Base-by-base conservation (phyloP, 2,113 vertebrate genomes). In the Upupa epops region DNA sequence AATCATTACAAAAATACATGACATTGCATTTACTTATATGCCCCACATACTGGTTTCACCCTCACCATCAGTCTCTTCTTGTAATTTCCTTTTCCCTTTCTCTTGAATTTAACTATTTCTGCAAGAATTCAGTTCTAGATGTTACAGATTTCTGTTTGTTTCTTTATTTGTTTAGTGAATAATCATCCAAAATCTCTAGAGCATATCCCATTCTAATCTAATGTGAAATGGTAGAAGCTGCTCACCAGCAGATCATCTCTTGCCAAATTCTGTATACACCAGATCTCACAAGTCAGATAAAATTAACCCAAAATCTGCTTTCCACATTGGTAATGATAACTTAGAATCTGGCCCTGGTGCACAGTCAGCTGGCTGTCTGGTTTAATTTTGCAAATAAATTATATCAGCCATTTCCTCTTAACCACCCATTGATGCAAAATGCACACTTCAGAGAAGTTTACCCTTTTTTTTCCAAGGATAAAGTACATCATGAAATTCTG, bases 201-300 rank as follows among this genome's bases (percentile, higher is more conserved):
- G 88, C 48, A 24, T 86, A 93, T 90, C 83, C 51, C 11, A 1
- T 78, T 95, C 40, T 90, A 89, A 90, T 94, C 76, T 86, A 70
- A 89, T 63, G 55, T 94, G 86, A 95, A 94, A 94, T 79, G 90
- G 94, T 93, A 94, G 94, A 95, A 93, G 86, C 84, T 87, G 52
- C 20, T 94, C 59, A 92, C 92, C 71, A 89, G 48, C 77, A 93
- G 94, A 93, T 92, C 86, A 90, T 32, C 73, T 89, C 66, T 72
- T 83, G 76, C 90, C 86, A 88, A 94, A 95, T 83, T 80, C 79
- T 42, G 25, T 82, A 66, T 55, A 51, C 74, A 76, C 63, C 64
- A 94, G 88, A 92, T 77, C 78, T 71, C 89, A 40, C 71, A 90
- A 95, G 83, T 95, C 72, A 91, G 86, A 91, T 68, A 70, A 90